Evolutionary conservation across 2,797 vertebrate species (phyloP).

Genomic region (Dendrocincla fuliginosa): DNA sequence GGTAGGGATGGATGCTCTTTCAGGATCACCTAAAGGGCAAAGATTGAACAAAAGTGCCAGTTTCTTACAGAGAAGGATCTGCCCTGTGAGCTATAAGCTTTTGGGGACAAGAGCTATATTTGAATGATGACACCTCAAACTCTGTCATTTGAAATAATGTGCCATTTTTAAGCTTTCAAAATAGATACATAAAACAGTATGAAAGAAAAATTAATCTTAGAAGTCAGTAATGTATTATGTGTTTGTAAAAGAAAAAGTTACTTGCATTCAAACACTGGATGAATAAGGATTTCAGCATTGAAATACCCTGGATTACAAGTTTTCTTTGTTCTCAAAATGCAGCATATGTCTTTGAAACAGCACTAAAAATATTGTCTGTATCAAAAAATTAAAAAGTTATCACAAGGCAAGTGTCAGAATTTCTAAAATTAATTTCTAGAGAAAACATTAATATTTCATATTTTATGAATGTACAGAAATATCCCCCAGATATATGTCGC

Average conservation of each 20-base stretch:
- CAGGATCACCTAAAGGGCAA: neutral
- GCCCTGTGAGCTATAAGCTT: neutral
- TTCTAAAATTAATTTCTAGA: neutral
- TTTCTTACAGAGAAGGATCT: neutral
- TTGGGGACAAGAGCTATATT: neutral
- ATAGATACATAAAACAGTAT: neutral
- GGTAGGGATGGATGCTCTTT: neutral
- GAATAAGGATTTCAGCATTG: neutral
- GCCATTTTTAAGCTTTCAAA: neutral
- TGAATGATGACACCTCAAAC: neutral
- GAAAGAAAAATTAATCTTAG: neutral
- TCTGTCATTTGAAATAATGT: neutral
- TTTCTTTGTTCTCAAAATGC: neutral
- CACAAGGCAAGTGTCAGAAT: neutral
- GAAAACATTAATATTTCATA: neutral
- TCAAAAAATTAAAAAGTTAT: neutral
- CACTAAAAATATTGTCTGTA: neutral
- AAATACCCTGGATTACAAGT: neutral
- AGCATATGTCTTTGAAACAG: neutral
- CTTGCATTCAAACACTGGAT: neutral
- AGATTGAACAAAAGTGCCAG: neutral
- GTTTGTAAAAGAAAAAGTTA: neutral
- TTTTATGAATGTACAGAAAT: neutral
- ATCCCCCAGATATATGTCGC: neutral
- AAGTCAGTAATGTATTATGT: neutral